Percentiles rank a stretch among this genome's conserved stretches.
Conservation (phyloP, 1,140 invertebrate genomes). For the Andrena cerasifolii region DNA sequence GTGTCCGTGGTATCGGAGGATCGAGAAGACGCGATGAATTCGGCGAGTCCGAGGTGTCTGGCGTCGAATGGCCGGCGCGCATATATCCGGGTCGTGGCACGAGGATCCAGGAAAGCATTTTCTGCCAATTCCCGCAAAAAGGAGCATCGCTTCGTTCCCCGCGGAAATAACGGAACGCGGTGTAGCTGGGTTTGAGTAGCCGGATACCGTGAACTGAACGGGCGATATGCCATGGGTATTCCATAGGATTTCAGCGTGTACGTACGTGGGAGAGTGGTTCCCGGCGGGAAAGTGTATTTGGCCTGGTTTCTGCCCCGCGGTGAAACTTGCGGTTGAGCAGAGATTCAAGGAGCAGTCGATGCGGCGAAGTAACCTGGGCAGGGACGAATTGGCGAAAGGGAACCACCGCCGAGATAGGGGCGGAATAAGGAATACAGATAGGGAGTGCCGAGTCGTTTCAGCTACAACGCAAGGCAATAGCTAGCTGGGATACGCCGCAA, state of each 20-base stretch:
- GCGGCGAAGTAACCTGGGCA: not conserved
- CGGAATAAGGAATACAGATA: not conserved
- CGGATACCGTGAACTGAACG: slow-evolving; percentile 1
- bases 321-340: not conserved
- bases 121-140: not conserved
- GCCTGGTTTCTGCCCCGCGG: not conserved
- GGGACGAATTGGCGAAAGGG: slow-evolving; percentile 18
- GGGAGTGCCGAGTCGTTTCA: not conserved
- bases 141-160: not conserved
- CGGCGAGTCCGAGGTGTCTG: not conserved
- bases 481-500: not conserved
- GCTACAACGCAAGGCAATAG: not conserved
- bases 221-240: slow-evolving; percentile 17
- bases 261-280: not conserved
- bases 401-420: not conserved
- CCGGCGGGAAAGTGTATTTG: not conserved
- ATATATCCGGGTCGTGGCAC: not conserved
- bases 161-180: slow-evolving; percentile 25
- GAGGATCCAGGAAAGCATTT: not conserved
- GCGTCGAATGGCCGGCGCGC: not conserved
- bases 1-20: not conserved
- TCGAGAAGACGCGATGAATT: not conserved
- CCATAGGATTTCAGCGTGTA: not conserved
- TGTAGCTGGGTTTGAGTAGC: not conserved
- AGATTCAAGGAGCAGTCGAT: slow-evolving; percentile 10